phyloP scores from a whole-genome alignment of 2,888 invertebrate species.

The Cryptocheilus praepositus region DNA sequence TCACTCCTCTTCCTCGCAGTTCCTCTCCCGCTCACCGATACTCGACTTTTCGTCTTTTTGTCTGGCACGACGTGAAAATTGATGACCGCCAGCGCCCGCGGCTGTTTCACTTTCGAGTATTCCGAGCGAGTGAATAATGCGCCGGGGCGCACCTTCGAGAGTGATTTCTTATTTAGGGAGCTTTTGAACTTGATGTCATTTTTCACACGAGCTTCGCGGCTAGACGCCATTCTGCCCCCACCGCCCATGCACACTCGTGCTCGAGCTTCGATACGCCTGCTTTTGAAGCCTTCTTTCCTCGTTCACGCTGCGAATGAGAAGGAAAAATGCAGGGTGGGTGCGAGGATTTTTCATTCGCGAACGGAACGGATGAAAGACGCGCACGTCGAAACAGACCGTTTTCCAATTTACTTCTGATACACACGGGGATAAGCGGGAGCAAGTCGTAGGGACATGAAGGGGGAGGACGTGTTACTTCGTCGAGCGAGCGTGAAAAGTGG shows the following conservation, averaged over 20 bases:
- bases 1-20: constrained; percentile 1
- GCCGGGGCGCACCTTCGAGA: constrained; percentile 35
- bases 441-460: background rate
- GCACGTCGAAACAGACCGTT: constrained; percentile 14
- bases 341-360: constrained; percentile 9
- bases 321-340: background rate
- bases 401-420: constrained; percentile 27
- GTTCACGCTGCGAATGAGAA: background rate
- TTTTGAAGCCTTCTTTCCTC: constrained; percentile 14
- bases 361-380: constrained; percentile 6
- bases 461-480: background rate
- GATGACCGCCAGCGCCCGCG: constrained; percentile 51
- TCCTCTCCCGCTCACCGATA: background rate
- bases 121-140: constrained; percentile 46
- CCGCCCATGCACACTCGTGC: constrained; percentile 1
- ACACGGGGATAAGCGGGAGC: constrained; percentile 10
- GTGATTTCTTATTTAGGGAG: constrained; percentile 68
- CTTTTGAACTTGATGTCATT: constrained; percentile 64
- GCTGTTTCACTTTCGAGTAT: constrained; percentile 51
- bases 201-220: constrained; percentile 55
- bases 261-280: constrained; percentile 22
- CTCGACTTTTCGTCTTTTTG: background rate
- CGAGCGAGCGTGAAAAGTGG: too few relatives aligned
- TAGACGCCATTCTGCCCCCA: constrained; percentile 14
- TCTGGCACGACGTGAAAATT: constrained; percentile 54